A percentile compares a stretch with the other conserved stretches of the same genome.
phyloP scores from a whole-genome alignment of 2,888 invertebrate genomes.

The Andrena flavipes region DNA sequence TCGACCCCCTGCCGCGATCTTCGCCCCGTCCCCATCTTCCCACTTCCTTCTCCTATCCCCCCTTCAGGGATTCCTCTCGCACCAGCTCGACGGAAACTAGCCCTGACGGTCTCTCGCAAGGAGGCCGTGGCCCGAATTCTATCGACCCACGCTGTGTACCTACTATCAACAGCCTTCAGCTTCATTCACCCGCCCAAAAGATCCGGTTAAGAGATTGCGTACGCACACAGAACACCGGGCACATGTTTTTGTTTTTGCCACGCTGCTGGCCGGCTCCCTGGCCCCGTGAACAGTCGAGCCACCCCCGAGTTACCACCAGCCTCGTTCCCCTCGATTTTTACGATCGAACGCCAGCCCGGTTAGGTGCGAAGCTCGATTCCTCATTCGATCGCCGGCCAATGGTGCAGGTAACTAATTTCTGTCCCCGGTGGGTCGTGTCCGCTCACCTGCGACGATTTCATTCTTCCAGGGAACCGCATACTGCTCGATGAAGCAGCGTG shows the following conservation, averaged over 20 bases:
- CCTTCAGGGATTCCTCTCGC: constrained; percentile 21
- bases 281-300: constrained; percentile 3
- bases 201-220: constrained; percentile 72
- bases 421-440: too few species aligned
- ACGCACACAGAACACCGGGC: constrained; percentile 60
- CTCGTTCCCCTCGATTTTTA: background rate
- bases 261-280: constrained; percentile 28
- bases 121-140: constrained; percentile 76
- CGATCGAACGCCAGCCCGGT: constrained; percentile 10
- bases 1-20: background rate
- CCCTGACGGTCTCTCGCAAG: constrained; percentile 58
- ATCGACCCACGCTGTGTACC: constrained; percentile 71
- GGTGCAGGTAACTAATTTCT: too few species aligned
- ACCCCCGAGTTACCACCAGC: background rate
- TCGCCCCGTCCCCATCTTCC: constrained; percentile 3
- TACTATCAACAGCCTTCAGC: constrained; percentile 72
- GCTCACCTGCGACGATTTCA: too few species aligned
- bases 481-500: too few species aligned
- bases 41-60: background rate
- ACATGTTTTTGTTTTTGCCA: constrained; percentile 65
- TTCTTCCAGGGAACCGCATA: too few species aligned
- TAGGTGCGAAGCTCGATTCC: background rate
- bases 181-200: constrained; percentile 72
- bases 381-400: too few species aligned
- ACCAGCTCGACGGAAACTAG: constrained; percentile 40